Percentiles rank a stretch among this genome's conserved stretches.
These are phyloP conservation scores for Brachylomia viminalis DNA, from an alignment of 2,888 invertebrate genomes.

Conservation along the genomic window DNA sequence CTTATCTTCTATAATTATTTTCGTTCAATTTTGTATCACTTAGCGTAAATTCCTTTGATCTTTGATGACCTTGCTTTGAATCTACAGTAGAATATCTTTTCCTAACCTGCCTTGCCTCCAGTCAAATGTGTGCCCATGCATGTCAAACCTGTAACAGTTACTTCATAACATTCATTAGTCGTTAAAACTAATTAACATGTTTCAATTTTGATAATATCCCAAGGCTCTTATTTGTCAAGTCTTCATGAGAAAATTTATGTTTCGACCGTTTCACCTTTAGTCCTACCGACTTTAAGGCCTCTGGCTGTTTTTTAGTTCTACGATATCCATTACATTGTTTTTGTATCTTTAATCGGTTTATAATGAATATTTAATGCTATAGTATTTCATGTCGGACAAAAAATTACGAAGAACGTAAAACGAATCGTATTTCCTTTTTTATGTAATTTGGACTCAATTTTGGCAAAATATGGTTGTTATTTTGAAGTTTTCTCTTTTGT, in stretches of 20 bases:
- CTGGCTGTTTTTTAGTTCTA: constrained; percentile 39
- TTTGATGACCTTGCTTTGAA: constrained; percentile 3
- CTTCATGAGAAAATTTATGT: constrained; percentile 31
- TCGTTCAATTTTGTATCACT: neutral
- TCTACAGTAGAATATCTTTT: neutral
- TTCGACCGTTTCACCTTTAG: constrained; percentile 47
- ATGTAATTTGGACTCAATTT: constrained; percentile 35
- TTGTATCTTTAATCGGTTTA: constrained; percentile 64
- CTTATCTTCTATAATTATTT: neutral
- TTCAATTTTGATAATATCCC: constrained; percentile 39
- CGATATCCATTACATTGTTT: constrained; percentile 59
- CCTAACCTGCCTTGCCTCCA: constrained; percentile 5
- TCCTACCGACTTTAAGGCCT: constrained; percentile 43
- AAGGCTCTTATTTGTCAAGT: constrained; percentile 34
- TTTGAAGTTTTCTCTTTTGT: constrained; percentile 27
- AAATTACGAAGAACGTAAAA: constrained; percentile 45
- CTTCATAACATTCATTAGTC: constrained; percentile 19
- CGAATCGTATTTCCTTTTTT: constrained; percentile 38
- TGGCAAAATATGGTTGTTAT: constrained; percentile 3
- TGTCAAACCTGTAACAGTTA: constrained; percentile 36
- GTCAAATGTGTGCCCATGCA: constrained; percentile 26
- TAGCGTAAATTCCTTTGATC: neutral
- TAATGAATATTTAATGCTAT: constrained; percentile 68
- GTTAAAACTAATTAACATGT: constrained; percentile 27
- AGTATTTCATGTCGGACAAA: constrained; percentile 51